These are phyloP conservation scores for Ceuthmochares aereus DNA, from an alignment of 2,113 vertebrate genomes.

Conservation along the genomic window DNA sequence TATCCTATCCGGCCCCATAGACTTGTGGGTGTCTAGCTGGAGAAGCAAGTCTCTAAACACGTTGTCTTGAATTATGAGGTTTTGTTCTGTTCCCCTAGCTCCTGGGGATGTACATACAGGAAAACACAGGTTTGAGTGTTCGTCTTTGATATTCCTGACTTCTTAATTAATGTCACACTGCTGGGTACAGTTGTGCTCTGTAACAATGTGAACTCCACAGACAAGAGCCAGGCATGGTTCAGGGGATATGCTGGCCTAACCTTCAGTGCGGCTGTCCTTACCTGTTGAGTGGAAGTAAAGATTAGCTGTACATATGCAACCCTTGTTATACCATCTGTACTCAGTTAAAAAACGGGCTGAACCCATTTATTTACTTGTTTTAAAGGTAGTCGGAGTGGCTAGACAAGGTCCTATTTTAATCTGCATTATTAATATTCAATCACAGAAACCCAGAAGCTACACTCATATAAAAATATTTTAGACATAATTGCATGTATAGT, in stretches of 20 bases:
- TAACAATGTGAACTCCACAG: no score
- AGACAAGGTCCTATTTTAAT: neutral
- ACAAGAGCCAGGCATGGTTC: neutral
- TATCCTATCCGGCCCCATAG: no score
- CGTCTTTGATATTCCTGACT: neutral
- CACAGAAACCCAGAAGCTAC: neutral
- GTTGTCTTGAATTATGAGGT: no score
- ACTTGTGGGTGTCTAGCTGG: no score
- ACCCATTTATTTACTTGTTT: neutral
- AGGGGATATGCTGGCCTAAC: neutral
- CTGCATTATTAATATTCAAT: neutral
- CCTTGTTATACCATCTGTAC: neutral
- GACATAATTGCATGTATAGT: neutral
- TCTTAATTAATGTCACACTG: fast-evolving
- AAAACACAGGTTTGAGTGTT: neutral
- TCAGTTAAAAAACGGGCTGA: neutral
- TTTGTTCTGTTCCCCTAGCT: no score
- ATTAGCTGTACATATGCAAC: fast-evolving
- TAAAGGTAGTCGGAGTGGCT: neutral
- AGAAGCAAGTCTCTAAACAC: no score
- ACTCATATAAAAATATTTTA: neutral
- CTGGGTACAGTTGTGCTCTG: neutral
- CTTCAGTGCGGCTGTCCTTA: neutral
- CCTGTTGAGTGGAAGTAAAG: neutral
- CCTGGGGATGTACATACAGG: no score